phyloP scores from a whole-genome alignment of 2,797 vertebrate genomes.

The Halcyon badia region DNA sequence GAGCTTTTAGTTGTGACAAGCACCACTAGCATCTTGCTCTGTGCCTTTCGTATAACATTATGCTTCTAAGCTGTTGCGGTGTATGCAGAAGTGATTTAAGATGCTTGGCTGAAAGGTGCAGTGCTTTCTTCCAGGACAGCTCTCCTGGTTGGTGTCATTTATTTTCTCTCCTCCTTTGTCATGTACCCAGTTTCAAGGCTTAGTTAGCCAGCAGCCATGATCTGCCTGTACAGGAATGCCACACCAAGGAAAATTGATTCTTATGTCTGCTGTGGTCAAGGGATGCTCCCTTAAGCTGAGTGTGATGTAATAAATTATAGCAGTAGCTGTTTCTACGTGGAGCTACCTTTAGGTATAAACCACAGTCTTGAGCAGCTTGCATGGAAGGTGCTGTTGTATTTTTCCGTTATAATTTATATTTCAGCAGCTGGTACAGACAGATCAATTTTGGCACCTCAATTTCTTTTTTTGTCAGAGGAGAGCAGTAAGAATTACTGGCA shows the following conservation, averaged over 20 bases:
- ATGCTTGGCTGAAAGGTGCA: background rate
- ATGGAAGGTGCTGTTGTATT: background rate
- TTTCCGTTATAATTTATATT: background rate
- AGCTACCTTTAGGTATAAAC: background rate
- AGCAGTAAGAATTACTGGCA: slow-evolving; percentile 1
- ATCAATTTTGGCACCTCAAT: background rate
- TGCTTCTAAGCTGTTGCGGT: background rate
- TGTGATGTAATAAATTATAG: background rate
- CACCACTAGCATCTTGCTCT: background rate
- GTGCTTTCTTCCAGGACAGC: background rate
- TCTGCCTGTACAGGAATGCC: background rate
- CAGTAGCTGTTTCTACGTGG: background rate
- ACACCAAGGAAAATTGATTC: background rate
- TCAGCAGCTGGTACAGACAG: background rate
- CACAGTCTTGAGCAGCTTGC: background rate
- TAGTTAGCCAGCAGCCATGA: background rate
- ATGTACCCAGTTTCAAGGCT: background rate
- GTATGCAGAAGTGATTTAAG: background rate
- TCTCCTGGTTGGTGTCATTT: background rate
- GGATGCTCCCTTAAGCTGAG: background rate
- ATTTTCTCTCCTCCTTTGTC: slow-evolving; percentile 18
- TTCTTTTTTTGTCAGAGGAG: background rate
- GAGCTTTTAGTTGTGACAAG: background rate
- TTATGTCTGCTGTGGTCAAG: background rate
- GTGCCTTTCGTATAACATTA: background rate